Percentiles rank a stretch among this genome's conserved stretches.
Evolutionary conservation across 2,797 vertebrate species (phyloP).

Genomic region (Danio aesculapii): DNA sequence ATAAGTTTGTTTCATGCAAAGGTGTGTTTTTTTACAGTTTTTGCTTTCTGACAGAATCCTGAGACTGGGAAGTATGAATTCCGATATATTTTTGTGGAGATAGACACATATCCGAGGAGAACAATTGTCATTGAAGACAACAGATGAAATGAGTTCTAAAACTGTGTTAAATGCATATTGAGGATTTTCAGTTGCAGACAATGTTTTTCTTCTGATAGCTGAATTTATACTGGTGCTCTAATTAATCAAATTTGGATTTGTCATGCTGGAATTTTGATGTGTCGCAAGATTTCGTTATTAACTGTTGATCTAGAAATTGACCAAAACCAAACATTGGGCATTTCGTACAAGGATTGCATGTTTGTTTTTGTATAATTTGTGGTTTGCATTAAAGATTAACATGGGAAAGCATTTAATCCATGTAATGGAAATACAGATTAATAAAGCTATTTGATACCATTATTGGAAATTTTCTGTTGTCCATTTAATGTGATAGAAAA

Average conservation of each 20-base stretch:
- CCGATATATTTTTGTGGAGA: slow-evolving; percentile 91
- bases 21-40: not conserved
- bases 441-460: slow-evolving; percentile 18
- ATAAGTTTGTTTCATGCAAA: not conserved
- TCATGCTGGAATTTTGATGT: not conserved
- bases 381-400: not conserved
- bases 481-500: not conserved
- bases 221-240: not conserved
- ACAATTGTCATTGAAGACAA: slow-evolving; percentile 93
- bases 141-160: slow-evolving; percentile 69
- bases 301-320: not conserved
- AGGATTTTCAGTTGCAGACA: not conserved
- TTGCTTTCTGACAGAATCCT: slow-evolving; percentile 81
- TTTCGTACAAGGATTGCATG: not conserved
- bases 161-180: not conserved
- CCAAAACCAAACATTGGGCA: not conserved
- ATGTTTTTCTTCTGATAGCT: not conserved
- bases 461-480: not conserved
- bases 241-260: not conserved
- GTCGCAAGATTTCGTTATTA: not conserved
- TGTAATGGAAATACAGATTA: not conserved
- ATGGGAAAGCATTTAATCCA: not conserved
- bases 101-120: slow-evolving; percentile 88
- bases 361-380: slow-evolving; percentile 1
- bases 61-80: slow-evolving; percentile 88